A percentile compares a stretch with the other conserved stretches of the same genome.
These are phyloP conservation scores for Melanotaenia boesemani DNA, from an alignment of 2,797 vertebrate genomes.

Conservation along the genomic window DNA sequence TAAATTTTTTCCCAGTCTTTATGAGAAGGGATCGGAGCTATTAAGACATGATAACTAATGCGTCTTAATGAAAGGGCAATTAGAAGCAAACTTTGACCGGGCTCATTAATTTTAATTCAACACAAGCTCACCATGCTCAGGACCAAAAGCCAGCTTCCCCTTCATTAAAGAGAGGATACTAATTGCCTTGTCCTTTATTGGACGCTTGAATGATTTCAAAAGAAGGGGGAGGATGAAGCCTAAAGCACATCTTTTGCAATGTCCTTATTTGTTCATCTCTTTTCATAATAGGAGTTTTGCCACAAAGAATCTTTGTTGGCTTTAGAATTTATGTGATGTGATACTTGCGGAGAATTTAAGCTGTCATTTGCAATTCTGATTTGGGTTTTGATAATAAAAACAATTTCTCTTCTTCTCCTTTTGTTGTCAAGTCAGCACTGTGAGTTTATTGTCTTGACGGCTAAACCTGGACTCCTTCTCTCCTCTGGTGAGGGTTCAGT, in stretches of 20 bases:
- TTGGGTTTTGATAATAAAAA: constrained; percentile 63
- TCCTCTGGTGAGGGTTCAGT: constrained; percentile 64
- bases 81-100: constrained; percentile 84
- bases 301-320: constrained; percentile 54
- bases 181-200: constrained; percentile 85
- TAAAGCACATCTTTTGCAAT: constrained; percentile 73
- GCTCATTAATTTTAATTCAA: constrained; percentile 86
- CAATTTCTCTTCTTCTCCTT: constrained; percentile 53
- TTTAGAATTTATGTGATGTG: constrained; percentile 43
- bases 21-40: constrained; percentile 72
- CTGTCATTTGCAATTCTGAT: constrained; percentile 58
- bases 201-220: constrained; percentile 81
- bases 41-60: constrained; percentile 84
- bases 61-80: constrained; percentile 86
- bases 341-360: constrained; percentile 56
- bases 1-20: constrained; percentile 46
- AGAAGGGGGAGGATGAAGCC: constrained; percentile 72
- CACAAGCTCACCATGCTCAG: constrained; percentile 72
- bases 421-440: constrained; percentile 74
- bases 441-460: constrained; percentile 64
- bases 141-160: constrained; percentile 75
- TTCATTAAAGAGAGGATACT: constrained; percentile 79
- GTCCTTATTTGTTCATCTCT: constrained; percentile 74
- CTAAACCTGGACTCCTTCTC: constrained; percentile 55
- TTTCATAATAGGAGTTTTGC: constrained; percentile 61